Percentiles rank a stretch among this genome's conserved stretches.
Conservation (phyloP, 2,113 vertebrate species). For the Carettochelys insculpta region DNA sequence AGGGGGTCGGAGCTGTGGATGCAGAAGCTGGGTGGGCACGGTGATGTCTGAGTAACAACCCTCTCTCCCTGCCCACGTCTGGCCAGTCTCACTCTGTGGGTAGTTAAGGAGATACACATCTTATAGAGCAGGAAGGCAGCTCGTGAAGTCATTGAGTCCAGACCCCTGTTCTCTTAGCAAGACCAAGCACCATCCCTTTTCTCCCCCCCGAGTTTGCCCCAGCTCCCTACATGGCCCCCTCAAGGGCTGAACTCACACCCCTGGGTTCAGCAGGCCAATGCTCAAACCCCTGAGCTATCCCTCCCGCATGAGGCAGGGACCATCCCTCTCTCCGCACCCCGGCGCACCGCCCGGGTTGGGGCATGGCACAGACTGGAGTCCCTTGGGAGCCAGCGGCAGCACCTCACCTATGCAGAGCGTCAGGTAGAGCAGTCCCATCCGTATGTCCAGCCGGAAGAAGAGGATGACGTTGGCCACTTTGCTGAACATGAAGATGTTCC, state of each 20-base stretch:
- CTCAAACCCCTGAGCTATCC: too few species aligned
- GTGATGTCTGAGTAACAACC: not conserved
- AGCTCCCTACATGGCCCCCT: too few species aligned
- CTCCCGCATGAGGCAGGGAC: too few species aligned
- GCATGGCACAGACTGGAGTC: not conserved
- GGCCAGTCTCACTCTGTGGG: not conserved
- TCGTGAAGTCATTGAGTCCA: too few species aligned
- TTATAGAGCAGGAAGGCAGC: too few species aligned
- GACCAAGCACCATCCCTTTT: too few species aligned
- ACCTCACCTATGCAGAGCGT: conserved; percentile 90
- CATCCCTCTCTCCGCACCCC: not conserved
- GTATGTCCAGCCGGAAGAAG: conserved; percentile 94
- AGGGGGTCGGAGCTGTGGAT: not conserved
- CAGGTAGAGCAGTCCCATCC: conserved; percentile 92
- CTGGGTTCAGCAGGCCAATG: too few species aligned
- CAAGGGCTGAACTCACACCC: too few species aligned
- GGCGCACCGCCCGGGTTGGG: not conserved
- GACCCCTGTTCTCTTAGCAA: too few species aligned
- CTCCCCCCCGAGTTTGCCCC: too few species aligned
- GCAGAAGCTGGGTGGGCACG: not conserved
- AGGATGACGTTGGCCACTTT: conserved; percentile 95
- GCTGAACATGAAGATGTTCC: conserved; percentile 96
- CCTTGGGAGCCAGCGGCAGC: accelerated
- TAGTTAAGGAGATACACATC: too few species aligned
- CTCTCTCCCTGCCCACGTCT: not conserved